Evolutionary conservation across 2,113 vertebrate genomes (phyloP).

Genomic region (Brachionichthys hirsutus): DNA sequence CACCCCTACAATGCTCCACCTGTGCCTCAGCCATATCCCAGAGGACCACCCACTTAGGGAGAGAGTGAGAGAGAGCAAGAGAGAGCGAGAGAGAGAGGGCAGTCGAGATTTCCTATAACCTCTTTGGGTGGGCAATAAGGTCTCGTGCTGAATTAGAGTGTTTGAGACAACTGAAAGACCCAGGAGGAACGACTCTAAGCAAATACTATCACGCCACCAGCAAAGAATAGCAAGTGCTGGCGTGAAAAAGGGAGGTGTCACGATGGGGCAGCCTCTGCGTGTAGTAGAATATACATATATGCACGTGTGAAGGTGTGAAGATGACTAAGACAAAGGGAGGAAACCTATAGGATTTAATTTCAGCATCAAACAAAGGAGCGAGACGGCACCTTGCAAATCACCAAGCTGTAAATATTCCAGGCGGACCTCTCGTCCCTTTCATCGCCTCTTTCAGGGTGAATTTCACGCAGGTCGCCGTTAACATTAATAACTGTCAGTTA

Average conservation of each 20-base stretch:
- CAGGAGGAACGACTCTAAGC: slow-evolving; percentile 63
- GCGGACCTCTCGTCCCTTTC: neutral
- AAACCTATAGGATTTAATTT: neutral
- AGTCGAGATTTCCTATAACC: slow-evolving; percentile 80
- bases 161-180: slow-evolving; percentile 77
- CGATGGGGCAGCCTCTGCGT: slow-evolving; percentile 34
- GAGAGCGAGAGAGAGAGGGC: too few relatives aligned
- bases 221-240: slow-evolving; percentile 61
- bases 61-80: too few relatives aligned
- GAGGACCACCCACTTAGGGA: slow-evolving; percentile 83
- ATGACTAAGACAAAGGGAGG: neutral
- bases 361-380: neutral
- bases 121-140: slow-evolving; percentile 83
- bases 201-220: slow-evolving; percentile 64
- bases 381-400: neutral
- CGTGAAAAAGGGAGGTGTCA: slow-evolving; percentile 58
- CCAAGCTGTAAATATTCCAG: slow-evolving; percentile 7
- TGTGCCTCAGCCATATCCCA: slow-evolving; percentile 81
- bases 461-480: slow-evolving; percentile 40
- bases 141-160: slow-evolving; percentile 75
- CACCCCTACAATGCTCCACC: slow-evolving; percentile 83
- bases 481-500: slow-evolving; percentile 41
- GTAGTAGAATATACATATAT: too few relatives aligned
- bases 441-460: slow-evolving; percentile 21
- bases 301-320: neutral